These are phyloP conservation scores for Idaea straminata DNA, from an alignment of 2,888 invertebrate species.

Conservation along the genomic window DNA sequence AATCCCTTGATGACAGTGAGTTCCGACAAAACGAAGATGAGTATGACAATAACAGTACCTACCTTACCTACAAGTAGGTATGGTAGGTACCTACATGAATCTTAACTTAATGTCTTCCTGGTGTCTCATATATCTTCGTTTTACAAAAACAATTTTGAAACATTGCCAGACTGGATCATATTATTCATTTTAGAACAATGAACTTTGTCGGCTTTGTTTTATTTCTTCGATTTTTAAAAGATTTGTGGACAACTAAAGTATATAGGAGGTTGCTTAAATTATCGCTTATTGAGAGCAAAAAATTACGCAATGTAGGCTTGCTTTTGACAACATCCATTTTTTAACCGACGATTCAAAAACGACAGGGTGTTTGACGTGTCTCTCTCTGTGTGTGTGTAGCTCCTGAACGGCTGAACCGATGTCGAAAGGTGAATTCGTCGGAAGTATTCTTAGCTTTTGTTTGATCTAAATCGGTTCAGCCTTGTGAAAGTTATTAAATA, in stretches of 20 bases:
- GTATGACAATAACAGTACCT: neutral
- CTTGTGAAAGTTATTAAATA: too few species aligned
- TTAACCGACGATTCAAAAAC: too few species aligned
- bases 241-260: neutral
- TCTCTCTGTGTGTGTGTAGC: too few species aligned
- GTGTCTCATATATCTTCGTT: slow-evolving; percentile 34
- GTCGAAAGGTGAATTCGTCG: too few species aligned
- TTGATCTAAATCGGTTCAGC: too few species aligned
- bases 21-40: neutral
- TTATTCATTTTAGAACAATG: slow-evolving; percentile 48
- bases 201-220: slow-evolving; percentile 15
- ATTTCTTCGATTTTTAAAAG: neutral
- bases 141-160: slow-evolving; percentile 46
- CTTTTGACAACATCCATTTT: too few species aligned
- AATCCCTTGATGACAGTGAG: neutral
- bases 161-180: slow-evolving; percentile 60
- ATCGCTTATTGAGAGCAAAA: too few species aligned
- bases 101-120: slow-evolving; percentile 37
- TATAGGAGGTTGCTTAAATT: too few species aligned
- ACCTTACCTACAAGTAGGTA: neutral
- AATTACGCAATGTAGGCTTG: too few species aligned
- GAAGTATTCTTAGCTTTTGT: too few species aligned
- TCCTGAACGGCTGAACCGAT: too few species aligned
- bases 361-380: too few species aligned
- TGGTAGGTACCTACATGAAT: slow-evolving; percentile 10